Conservation (phyloP, 2,888 invertebrate genomes). For the Drosophila dives region DNA sequence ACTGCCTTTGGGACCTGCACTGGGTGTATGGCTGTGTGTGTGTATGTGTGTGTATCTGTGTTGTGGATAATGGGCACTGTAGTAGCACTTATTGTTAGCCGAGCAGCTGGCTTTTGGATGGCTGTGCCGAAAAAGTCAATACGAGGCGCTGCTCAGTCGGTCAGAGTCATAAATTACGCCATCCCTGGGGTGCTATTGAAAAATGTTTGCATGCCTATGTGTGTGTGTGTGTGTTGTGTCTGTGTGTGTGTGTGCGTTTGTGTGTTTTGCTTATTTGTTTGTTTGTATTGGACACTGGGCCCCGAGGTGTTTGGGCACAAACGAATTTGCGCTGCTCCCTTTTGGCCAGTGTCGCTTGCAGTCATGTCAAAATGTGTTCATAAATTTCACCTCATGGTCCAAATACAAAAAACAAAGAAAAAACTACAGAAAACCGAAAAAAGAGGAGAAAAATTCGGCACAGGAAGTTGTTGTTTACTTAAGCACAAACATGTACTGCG, state of each 20-base stretch:
- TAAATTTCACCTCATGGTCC: slow-evolving; percentile 62
- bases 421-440: not conserved
- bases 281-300: slow-evolving; percentile 55
- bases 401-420: not conserved
- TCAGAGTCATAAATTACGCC: slow-evolving; percentile 77
- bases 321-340: slow-evolving; percentile 44
- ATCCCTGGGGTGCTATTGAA: slow-evolving; percentile 80
- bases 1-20: slow-evolving; percentile 36
- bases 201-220: slow-evolving; percentile 50
- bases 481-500: slow-evolving; percentile 25
- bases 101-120: slow-evolving; percentile 32
- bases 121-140: slow-evolving; percentile 71
- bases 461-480: slow-evolving; percentile 80
- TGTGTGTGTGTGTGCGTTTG: slow-evolving; percentile 18
- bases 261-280: slow-evolving; percentile 23
- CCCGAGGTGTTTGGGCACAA: slow-evolving; percentile 66
- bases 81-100: slow-evolving; percentile 40
- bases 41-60: not conserved
- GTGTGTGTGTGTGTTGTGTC: slow-evolving; percentile 6
- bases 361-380: slow-evolving; percentile 76
- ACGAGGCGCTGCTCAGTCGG: slow-evolving; percentile 68
- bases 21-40: not conserved
- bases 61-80: slow-evolving; percentile 28
- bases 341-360: slow-evolving; percentile 45
- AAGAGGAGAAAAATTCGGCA: slow-evolving; percentile 53